Evolutionary conservation across 1,140 invertebrate genomes (phyloP), one percentile per base, ranked within the genome.

Genomic region (Leucophenga varia): DNA sequence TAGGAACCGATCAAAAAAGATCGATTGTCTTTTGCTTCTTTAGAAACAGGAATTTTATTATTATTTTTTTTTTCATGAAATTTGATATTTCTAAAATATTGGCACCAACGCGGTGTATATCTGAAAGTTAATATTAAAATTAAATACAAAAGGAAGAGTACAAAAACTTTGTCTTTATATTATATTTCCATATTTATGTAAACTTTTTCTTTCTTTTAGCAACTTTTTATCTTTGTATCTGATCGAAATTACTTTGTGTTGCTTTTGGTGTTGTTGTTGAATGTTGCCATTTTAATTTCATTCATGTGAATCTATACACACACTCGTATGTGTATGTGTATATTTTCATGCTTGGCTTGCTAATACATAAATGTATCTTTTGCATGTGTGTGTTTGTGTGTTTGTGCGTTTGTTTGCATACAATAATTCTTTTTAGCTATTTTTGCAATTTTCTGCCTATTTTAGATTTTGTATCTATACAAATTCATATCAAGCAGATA

Each of bases 221-320:
- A 36, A 28, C 13, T 43, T 57, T 50, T 61, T 65, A 65, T 67
- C 63, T 65, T 48, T 63, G 54, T 46, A 59, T 56, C 63, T 65
- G 63, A 65, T 65, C 63, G 63, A 65, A 65, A 65, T 67, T 65
- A 63, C 61, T 65, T 65, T 65, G 25, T 18, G 5, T 38, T 38
- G 28, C 28, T 53, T 16, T 13, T 21, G 14, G n/a, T 32, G 22
- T 31, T 42, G 34, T 41, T 50, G 56, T 43, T 56, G 31, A n/a
- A 40, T 64, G 51, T 57, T 60, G 57, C 56, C 65, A 50, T 61
- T 67, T 61, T 65, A 65, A 61, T 65, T 67, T 67, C 46, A 56
- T 43, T 52, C 63, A 67, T 67, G 63, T 65, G 63, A 67, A 63
- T 56, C 52, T 46, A 43, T 55, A n/a, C n/a, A n/a, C n/a, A n/a